phyloP scores from a whole-genome alignment of 2,888 invertebrate species.

The Acanthopleura granulata region DNA sequence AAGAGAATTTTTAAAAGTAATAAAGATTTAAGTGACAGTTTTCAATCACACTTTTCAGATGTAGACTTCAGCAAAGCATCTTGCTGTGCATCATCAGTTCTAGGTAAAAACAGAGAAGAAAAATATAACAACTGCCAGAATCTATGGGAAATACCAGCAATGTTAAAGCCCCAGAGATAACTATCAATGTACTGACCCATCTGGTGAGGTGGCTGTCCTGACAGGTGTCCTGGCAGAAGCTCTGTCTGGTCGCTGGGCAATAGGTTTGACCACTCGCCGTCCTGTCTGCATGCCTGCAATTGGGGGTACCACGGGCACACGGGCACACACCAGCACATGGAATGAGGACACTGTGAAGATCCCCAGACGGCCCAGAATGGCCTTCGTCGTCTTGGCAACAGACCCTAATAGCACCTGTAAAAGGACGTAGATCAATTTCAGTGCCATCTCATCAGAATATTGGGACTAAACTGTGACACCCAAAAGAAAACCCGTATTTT shows the following conservation, averaged over 20 bases:
- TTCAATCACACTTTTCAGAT: too few species aligned
- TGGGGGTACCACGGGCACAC: constrained; percentile 77
- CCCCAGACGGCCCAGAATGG: constrained; percentile 92
- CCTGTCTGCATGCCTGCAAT: neutral
- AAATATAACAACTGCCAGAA: too few species aligned
- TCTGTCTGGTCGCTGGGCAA: neutral
- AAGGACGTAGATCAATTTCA: constrained; percentile 42
- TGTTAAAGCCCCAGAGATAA: neutral
- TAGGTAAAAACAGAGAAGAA: too few species aligned
- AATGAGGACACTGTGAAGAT: constrained; percentile 98
- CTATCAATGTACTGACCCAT: constrained; percentile 6
- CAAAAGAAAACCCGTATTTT: too few species aligned
- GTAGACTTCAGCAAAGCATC: too few species aligned
- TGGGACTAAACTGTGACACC: too few species aligned
- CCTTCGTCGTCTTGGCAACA: constrained; percentile 94
- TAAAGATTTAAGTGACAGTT: too few species aligned
- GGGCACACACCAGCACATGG: constrained; percentile 97
- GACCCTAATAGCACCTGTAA: constrained; percentile 93
- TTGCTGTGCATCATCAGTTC: too few species aligned
- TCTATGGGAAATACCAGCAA: too few species aligned
- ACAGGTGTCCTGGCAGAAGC: neutral
- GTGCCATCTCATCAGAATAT: too few species aligned
- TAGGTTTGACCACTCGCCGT: neutral
- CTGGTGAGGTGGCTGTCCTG: constrained; percentile 16
- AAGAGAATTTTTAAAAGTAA: too few species aligned